phyloP scores from a whole-genome alignment of 2,888 invertebrate genomes.

The Stomorhina lunata region DNA sequence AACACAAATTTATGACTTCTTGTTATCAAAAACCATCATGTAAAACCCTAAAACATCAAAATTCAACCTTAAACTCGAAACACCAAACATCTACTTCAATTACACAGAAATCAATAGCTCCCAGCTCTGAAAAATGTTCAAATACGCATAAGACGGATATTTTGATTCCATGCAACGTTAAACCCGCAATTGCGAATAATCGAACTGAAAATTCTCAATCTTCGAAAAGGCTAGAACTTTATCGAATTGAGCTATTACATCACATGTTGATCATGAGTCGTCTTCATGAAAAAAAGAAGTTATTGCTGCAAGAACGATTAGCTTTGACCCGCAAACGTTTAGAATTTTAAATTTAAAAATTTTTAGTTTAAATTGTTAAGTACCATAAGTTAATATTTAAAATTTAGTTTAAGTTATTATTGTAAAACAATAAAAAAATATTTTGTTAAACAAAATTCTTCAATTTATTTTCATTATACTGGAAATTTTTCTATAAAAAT shows the following conservation, averaged over 20 bases:
- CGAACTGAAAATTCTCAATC: not conserved
- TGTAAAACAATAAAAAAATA: not conserved
- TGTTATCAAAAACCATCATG: no score
- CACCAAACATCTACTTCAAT: no score
- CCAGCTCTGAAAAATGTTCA: no score
- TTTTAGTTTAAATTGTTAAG: not conserved
- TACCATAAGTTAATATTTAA: not conserved
- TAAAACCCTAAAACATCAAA: no score
- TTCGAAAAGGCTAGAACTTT: slow-evolving; percentile 4
- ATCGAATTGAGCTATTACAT: slow-evolving; percentile 5
- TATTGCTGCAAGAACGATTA: not conserved
- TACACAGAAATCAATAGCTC: no score
- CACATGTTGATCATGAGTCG: slow-evolving; percentile 29
- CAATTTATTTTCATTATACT: not conserved
- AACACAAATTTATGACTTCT: no score
- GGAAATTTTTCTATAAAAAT: no score
- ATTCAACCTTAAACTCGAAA: no score
- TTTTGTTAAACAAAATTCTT: not conserved
- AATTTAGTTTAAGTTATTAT: not conserved
- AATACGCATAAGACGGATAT: no score
- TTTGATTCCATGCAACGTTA: no score
- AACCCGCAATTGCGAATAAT: not conserved
- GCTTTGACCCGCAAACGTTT: not conserved
- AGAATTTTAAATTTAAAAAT: not conserved
- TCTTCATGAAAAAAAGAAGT: not conserved